Percentiles rank a stretch among this genome's conserved stretches.
phyloP scores from a whole-genome alignment of 2,797 vertebrate species.

The Phoebastria nigripes region DNA sequence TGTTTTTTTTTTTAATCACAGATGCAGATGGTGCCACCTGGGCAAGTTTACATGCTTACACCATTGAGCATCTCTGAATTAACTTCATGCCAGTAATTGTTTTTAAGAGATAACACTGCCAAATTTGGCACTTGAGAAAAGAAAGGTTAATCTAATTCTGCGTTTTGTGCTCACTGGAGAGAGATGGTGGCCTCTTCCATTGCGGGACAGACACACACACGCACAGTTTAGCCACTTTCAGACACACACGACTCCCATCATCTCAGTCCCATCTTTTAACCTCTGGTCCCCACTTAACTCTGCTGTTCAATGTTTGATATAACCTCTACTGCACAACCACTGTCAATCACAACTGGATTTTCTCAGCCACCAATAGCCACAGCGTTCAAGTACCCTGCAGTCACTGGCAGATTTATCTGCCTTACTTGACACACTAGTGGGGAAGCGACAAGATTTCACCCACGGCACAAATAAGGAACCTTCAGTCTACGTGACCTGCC shows the following conservation, averaged over 20 bases:
- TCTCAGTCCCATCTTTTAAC: neutral
- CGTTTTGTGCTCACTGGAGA: neutral
- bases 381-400: fast-evolving
- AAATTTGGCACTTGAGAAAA: neutral
- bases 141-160: neutral
- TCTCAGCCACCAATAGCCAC: neutral
- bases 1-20: neutral
- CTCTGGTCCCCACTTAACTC: neutral
- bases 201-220: neutral
- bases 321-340: neutral
- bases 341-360: neutral
- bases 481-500: neutral
- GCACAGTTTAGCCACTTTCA: neutral
- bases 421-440: neutral
- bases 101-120: neutral
- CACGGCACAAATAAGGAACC: neutral
- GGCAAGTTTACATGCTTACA: neutral
- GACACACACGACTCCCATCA: neutral
- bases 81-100: neutral
- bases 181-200: neutral
- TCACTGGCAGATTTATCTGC: neutral
- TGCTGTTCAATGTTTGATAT: fast-evolving
- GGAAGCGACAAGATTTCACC: neutral
- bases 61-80: neutral
- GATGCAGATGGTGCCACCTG: neutral